Evolutionary conservation across 2,888 invertebrate species (phyloP).

Genomic region (Scaptomyza cyrtandrae): DNA sequence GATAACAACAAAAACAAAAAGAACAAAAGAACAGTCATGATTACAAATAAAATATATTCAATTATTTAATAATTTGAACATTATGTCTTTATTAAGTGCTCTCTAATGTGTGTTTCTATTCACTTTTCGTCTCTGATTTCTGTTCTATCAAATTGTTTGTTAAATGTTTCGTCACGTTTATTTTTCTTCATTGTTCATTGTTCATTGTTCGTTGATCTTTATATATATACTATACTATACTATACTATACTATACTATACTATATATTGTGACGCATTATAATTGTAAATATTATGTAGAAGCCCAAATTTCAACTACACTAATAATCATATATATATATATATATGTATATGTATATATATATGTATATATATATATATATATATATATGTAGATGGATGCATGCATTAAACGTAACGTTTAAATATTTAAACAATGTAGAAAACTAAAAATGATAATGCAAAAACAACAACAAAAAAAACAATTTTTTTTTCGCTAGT

Average conservation of each 20-base stretch:
- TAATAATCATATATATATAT: slow-evolving; percentile 14
- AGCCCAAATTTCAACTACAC: slow-evolving; percentile 19
- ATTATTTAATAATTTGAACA: not conserved
- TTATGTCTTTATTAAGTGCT: not conserved
- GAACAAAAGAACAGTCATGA: not conserved
- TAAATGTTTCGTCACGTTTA: not conserved
- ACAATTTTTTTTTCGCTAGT: slow-evolving; percentile 10
- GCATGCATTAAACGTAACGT: not conserved
- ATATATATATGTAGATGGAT: slow-evolving; percentile 5
- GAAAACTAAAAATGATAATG: not conserved
- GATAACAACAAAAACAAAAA: not conserved
- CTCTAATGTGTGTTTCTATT: not conserved
- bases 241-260: no score
- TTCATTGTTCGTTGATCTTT: no score
- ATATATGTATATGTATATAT: slow-evolving; percentile 19
- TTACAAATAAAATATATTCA: not conserved
- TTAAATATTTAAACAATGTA: slow-evolving; percentile 2
- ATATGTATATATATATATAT: slow-evolving; percentile 5
- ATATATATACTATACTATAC: not conserved
- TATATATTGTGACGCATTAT: slow-evolving; percentile 21
- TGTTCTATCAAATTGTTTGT: not conserved
- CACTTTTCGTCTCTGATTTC: not conserved
- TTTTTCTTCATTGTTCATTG: slow-evolving; percentile 10
- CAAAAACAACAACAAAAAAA: not conserved
- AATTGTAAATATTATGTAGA: slow-evolving; percentile 41